Conservation (phyloP, 1,140 invertebrate genomes). For the Drosophila novamexicana region DNA sequence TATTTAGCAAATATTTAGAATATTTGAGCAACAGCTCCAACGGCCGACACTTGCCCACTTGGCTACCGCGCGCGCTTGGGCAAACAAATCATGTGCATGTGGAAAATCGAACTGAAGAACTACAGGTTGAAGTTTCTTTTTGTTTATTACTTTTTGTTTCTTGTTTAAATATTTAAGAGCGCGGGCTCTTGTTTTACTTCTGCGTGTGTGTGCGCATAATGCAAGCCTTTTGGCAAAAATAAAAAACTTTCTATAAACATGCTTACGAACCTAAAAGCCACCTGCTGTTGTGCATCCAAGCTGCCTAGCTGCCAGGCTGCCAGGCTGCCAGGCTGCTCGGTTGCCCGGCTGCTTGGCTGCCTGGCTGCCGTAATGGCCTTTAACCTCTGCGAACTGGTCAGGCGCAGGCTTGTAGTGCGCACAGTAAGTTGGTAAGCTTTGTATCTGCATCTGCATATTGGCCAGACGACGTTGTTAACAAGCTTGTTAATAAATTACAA, state of each 20-base stretch:
- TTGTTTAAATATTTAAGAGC: constrained; percentile 63
- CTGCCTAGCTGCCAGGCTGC: neutral
- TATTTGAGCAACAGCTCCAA: constrained; percentile 72
- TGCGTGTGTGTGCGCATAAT: constrained; percentile 27
- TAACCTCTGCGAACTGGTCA: constrained; percentile 63
- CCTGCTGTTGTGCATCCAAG: constrained; percentile 63
- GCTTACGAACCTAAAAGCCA: constrained; percentile 65
- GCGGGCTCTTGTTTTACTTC: constrained; percentile 46
- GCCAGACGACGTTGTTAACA: constrained; percentile 75
- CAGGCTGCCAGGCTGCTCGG: neutral
- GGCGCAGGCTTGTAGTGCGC: constrained; percentile 51
- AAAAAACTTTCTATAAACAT: constrained; percentile 78
- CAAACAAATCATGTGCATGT: constrained; percentile 72
- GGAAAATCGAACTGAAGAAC: constrained; percentile 33
- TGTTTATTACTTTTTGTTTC: constrained; percentile 26
- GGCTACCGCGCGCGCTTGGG: constrained; percentile 75
- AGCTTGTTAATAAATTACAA: constrained; percentile 83
- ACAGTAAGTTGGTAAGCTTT: constrained; percentile 25
- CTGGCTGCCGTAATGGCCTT: constrained; percentile 71
- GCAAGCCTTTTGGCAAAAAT: constrained; percentile 41
- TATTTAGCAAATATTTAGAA: constrained; percentile 83
- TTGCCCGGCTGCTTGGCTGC: constrained; percentile 9
- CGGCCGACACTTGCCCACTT: constrained; percentile 48
- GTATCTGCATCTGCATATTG: constrained; percentile 70
- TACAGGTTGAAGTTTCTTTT: constrained; percentile 47